phyloP scores from a whole-genome alignment of 2,888 invertebrate species.

The Neoascia interrupta region DNA sequence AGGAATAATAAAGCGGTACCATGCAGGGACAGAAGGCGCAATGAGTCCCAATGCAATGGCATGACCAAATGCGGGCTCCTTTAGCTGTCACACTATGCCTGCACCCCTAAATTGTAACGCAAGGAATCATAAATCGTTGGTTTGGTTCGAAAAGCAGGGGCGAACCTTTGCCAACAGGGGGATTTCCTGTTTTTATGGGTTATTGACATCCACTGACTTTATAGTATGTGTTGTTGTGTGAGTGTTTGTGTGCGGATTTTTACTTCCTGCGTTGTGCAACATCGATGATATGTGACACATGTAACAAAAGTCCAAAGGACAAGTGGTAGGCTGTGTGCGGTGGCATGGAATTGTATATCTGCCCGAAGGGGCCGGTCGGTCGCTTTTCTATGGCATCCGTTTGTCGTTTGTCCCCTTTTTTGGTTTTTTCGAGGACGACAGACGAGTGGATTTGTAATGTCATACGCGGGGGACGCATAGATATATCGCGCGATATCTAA shows the following conservation, averaged over 20 bases:
- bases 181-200: constrained; percentile 60
- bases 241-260: constrained; percentile 11
- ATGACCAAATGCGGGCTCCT: constrained; percentile 32
- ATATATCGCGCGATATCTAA: constrained; percentile 34
- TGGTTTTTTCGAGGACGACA: constrained; percentile 4
- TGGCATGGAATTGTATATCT: constrained; percentile 43
- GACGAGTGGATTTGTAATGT: constrained; percentile 29
- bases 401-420: constrained; percentile 10
- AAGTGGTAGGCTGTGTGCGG: background rate
- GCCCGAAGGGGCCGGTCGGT: constrained; percentile 28
- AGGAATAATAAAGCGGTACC: constrained; percentile 1
- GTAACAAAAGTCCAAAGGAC: constrained; percentile 34
- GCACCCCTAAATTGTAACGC: constrained; percentile 32
- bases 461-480: constrained; percentile 10
- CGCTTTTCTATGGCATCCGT: constrained; percentile 45
- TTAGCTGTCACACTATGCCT: background rate
- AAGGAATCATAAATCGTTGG: constrained; percentile 45
- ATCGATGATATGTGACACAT: constrained; percentile 23
- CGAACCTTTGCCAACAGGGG: constrained; percentile 19
- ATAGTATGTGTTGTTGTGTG: background rate
- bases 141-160: constrained; percentile 20
- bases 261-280: constrained; percentile 47
- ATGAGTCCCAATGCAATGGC: constrained; percentile 11
- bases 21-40: background rate
- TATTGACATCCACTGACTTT: constrained; percentile 49